Conservation (phyloP, 2,888 invertebrate species). For the Tipula helvola region DNA sequence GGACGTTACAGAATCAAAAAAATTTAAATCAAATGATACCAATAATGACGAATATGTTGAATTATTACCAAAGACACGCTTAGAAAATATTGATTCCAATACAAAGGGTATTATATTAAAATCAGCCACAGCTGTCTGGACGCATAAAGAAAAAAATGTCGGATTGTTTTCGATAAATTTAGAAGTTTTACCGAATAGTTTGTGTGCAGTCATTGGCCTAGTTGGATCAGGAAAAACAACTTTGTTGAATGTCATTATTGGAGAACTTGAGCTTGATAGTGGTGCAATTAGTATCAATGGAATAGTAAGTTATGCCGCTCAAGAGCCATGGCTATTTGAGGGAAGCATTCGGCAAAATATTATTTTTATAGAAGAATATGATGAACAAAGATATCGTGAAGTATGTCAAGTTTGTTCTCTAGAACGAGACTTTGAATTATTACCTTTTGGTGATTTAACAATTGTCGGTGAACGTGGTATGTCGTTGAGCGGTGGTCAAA, state of each 20-base stretch:
- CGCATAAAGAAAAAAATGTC: neutral
- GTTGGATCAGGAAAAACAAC: slow-evolving; percentile 68
- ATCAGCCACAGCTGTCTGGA: slow-evolving; percentile 14
- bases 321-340: slow-evolving; percentile 72
- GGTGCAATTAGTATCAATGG: slow-evolving; percentile 52
- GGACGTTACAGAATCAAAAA: slow-evolving; percentile 19
- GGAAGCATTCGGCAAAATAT: slow-evolving; percentile 85
- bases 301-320: slow-evolving; percentile 59
- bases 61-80: slow-evolving; percentile 7
- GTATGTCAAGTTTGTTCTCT: slow-evolving; percentile 48
- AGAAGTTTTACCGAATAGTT: slow-evolving; percentile 21
- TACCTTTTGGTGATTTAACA: slow-evolving; percentile 40
- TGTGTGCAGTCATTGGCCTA: slow-evolving; percentile 54
- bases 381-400: slow-evolving; percentile 41
- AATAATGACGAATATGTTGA: slow-evolving; percentile 8
- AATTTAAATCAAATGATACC: slow-evolving; percentile 13
- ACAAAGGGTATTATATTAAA: slow-evolving; percentile 13
- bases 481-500: slow-evolving; percentile 61
- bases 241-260: slow-evolving; percentile 56
- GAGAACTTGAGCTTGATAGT: slow-evolving; percentile 48
- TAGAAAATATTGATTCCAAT: slow-evolving; percentile 9
- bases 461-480: slow-evolving; percentile 54
- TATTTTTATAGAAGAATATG: slow-evolving; percentile 62
- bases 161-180: slow-evolving; percentile 14
- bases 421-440: slow-evolving; percentile 49